Evolutionary conservation across 1,140 invertebrate genomes (phyloP).

Genomic region (Diorhabda carinulata): DNA sequence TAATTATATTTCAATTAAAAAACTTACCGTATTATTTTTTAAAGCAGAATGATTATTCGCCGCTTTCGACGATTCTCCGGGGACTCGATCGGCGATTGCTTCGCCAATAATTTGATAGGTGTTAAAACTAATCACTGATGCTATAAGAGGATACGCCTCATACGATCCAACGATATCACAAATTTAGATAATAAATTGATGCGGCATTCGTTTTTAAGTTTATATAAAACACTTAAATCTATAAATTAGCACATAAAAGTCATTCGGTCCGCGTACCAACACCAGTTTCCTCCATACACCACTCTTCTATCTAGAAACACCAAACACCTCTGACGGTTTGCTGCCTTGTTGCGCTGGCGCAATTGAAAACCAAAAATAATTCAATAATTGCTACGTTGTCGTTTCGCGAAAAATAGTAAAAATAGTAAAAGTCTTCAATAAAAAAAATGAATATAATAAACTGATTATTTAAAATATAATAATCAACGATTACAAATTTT

Average conservation of each 20-base stretch:
- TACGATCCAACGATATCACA: conserved; percentile 19
- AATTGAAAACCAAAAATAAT: conserved; percentile 9
- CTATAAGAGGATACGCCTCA: conserved; percentile 40
- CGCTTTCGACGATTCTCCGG: conserved; percentile 17
- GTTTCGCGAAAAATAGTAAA: not conserved
- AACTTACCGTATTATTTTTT: conserved; percentile 27
- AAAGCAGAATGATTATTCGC: conserved; percentile 17
- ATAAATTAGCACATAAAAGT: conserved; percentile 25
- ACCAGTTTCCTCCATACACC: conserved; percentile 29
- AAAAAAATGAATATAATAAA: too few relatives aligned
- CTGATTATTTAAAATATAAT: too few relatives aligned
- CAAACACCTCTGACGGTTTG: conserved; percentile 17
- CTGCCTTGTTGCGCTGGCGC: conserved; percentile 3
- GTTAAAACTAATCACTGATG: conserved; percentile 26
- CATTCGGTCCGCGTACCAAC: conserved; percentile 31
- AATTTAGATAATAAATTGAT: conserved; percentile 8
- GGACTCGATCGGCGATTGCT: conserved; percentile 11
- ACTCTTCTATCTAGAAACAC: conserved; percentile 5
- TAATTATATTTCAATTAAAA: conserved; percentile 1
- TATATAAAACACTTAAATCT: conserved; percentile 16
- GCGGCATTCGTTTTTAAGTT: conserved; percentile 9
- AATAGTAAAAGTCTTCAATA: not conserved
- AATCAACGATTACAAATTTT: too few relatives aligned
- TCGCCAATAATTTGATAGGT: conserved; percentile 10
- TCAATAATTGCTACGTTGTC: not conserved